Conservation (phyloP, 1,140 invertebrate species). For the Trachymyrmex cornetzi region DNA sequence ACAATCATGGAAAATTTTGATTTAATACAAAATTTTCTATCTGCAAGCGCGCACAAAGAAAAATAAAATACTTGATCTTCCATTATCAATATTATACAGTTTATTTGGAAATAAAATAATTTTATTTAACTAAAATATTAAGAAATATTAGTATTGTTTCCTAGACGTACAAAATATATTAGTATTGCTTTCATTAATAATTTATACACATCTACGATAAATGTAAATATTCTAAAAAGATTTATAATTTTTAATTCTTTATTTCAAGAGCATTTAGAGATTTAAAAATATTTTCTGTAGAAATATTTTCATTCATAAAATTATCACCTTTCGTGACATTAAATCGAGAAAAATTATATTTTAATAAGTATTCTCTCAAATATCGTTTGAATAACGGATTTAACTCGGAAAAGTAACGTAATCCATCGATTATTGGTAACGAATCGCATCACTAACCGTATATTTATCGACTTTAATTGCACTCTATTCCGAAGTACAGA, state of each 20-base stretch:
- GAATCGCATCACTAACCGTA: conserved; percentile 7
- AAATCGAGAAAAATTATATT: background rate
- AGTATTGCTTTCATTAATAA: background rate
- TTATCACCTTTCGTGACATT: background rate
- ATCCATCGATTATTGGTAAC: conserved; percentile 36
- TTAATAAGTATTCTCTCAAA: background rate
- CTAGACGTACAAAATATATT: background rate
- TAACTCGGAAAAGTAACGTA: conserved; percentile 26
- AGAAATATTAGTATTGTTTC: background rate
- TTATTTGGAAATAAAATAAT: background rate
- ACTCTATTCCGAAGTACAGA: background rate
- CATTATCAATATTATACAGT: background rate
- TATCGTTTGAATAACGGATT: conserved; percentile 16
- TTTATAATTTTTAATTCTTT: background rate
- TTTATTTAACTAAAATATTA: background rate
- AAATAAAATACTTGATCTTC: background rate
- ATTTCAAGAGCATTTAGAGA: background rate
- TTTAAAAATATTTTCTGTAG: background rate
- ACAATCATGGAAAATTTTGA: background rate
- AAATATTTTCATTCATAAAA: background rate
- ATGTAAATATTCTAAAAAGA: background rate
- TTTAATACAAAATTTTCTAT: background rate
- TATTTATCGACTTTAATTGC: conserved; percentile 1
- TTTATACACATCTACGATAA: background rate
- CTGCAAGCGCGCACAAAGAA: background rate